Evolutionary conservation across 2,888 invertebrate genomes (phyloP).

Genomic region (Drosophila engyochracea): DNA sequence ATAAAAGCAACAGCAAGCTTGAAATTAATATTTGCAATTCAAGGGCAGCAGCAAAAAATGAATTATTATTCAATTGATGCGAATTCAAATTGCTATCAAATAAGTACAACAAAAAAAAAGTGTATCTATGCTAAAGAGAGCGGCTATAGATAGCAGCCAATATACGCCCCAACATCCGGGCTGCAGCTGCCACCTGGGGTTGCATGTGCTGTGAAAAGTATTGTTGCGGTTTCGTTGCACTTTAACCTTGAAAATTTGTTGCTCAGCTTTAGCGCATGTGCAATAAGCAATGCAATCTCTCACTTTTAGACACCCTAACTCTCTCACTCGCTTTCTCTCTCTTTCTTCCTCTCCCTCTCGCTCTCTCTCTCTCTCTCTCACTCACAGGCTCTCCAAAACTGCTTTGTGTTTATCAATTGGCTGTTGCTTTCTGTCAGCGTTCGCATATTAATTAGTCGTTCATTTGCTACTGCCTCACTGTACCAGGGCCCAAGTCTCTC

Average conservation of each 20-base stretch:
- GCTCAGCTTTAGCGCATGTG: slow-evolving; percentile 65
- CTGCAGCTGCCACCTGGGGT: slow-evolving; percentile 7
- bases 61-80: slow-evolving; percentile 47
- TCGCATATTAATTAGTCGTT: slow-evolving; percentile 59
- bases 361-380: neutral
- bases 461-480: slow-evolving; percentile 27
- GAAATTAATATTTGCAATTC: slow-evolving; percentile 67
- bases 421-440: slow-evolving; percentile 38
- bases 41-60: slow-evolving; percentile 46
- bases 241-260: slow-evolving; percentile 84
- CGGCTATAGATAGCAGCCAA: neutral
- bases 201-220: slow-evolving; percentile 49
- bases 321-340: neutral
- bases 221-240: slow-evolving; percentile 84
- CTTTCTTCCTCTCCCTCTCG: neutral
- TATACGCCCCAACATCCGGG: slow-evolving; percentile 5
- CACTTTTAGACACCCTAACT: slow-evolving; percentile 5
- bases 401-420: slow-evolving; percentile 46
- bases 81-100: slow-evolving; percentile 31
- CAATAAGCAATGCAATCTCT: slow-evolving; percentile 53
- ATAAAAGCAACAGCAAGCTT: slow-evolving; percentile 46
- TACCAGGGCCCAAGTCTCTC: slow-evolving; percentile 16
- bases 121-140: slow-evolving; percentile 13
- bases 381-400: neutral
- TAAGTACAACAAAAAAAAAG: neutral